Percentiles rank a stretch among this genome's conserved stretches.
Evolutionary conservation across 2,888 invertebrate species (phyloP).

Genomic region (Plebejus melissa): DNA sequence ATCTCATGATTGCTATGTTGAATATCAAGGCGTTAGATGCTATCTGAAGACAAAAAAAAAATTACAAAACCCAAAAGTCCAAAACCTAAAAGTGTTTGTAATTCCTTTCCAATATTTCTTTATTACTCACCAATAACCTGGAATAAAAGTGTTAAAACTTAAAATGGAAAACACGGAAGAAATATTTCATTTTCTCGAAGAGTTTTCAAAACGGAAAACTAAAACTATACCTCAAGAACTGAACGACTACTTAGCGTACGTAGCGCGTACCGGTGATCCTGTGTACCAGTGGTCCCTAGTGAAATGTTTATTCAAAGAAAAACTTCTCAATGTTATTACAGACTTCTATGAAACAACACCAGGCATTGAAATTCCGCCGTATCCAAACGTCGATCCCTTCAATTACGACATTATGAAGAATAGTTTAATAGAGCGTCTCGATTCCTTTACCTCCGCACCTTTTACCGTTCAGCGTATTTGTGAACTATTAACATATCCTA

Average conservation of each 20-base stretch:
- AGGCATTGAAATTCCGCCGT: slow-evolving; percentile 87
- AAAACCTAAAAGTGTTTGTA: not conserved
- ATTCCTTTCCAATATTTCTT: not conserved
- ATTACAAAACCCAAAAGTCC: not conserved
- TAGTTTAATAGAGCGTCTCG: slow-evolving; percentile 88
- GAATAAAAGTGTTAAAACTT: slow-evolving; percentile 55
- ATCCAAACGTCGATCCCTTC: slow-evolving; percentile 94
- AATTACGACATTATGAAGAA: slow-evolving; percentile 94
- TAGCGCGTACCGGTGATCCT: slow-evolving; percentile 96
- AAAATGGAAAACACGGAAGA: slow-evolving; percentile 92
- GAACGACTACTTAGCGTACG: slow-evolving; percentile 92
- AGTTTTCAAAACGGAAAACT: slow-evolving; percentile 86
- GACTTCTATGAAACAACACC: slow-evolving; percentile 92
- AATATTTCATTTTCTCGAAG: slow-evolving; percentile 89
- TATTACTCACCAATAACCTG: not conserved
- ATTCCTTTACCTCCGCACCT: slow-evolving; percentile 92
- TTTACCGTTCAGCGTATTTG: slow-evolving; percentile 98
- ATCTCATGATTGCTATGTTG: slow-evolving; percentile 12
- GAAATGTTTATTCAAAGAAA: slow-evolving; percentile 92
- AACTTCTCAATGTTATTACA: slow-evolving; percentile 90
- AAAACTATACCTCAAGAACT: slow-evolving; percentile 92
- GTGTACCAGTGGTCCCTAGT: slow-evolving; percentile 94
- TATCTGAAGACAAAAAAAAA: not conserved
- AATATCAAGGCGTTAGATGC: not conserved
- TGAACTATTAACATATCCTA: slow-evolving; percentile 93